Conservation (phyloP, 2,888 invertebrate species). For the Gandaritis pyraliata region DNA sequence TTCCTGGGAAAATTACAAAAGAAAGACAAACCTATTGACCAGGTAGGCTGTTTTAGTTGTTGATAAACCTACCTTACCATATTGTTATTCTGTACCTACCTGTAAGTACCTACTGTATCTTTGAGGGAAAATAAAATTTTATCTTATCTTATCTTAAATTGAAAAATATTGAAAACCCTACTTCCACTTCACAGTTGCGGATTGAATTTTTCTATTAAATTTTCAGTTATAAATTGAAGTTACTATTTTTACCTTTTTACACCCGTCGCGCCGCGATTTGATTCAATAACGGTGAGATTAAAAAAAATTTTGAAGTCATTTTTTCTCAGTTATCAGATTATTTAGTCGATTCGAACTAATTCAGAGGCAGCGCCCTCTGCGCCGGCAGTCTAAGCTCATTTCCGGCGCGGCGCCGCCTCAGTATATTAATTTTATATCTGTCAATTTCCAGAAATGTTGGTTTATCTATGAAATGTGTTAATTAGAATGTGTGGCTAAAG, state of each 20-base stretch:
- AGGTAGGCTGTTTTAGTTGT: no score
- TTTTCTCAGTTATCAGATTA: constrained; percentile 34
- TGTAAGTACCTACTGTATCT: no score
- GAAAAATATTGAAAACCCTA: background rate
- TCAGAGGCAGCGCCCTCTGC: constrained; percentile 54
- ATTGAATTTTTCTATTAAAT: background rate
- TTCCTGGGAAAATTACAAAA: no score
- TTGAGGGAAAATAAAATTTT: no score
- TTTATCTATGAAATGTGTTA: constrained; percentile 26
- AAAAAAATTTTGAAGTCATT: constrained; percentile 19
- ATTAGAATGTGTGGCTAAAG: constrained; percentile 46
- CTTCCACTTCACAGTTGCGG: background rate
- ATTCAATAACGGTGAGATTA: constrained; percentile 13
- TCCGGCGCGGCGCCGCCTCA: constrained; percentile 86
- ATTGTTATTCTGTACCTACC: no score
- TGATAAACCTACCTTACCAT: no score
- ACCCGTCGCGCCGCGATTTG: background rate
- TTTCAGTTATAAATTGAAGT: background rate
- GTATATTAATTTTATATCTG: constrained; percentile 86
- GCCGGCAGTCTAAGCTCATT: constrained; percentile 86
- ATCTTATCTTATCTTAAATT: no score
- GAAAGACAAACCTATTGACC: no score
- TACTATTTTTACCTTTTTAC: background rate
- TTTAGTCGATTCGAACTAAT: constrained; percentile 57
- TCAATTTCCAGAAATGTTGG: constrained; percentile 55